phyloP scores from a whole-genome alignment of 92 coral and sea anemone genomes.

The Epizoanthus scotinus region DNA sequence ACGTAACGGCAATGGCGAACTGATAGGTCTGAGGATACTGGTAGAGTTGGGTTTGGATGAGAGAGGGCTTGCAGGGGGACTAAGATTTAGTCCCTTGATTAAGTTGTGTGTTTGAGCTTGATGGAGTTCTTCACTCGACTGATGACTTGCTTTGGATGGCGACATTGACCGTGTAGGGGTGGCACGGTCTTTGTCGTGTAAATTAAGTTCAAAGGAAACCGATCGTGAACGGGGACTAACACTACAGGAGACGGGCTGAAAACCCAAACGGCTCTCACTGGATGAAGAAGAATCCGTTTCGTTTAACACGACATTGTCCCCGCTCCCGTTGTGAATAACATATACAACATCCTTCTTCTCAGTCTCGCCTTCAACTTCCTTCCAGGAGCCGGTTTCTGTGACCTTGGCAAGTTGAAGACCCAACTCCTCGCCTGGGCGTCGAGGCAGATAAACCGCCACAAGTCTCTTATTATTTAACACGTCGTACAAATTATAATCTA shows the following conservation, averaged over 20 bases:
- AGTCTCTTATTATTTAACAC: slow-evolving; percentile 59
- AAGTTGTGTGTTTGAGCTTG: slow-evolving; percentile 45
- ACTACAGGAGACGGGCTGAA: slow-evolving; percentile 11
- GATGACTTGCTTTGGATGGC: background rate
- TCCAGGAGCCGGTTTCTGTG: slow-evolving; percentile 62
- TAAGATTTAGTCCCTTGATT: slow-evolving; percentile 36
- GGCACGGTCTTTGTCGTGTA: background rate
- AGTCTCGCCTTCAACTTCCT: slow-evolving; percentile 19
- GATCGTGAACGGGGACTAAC: slow-evolving; percentile 29
- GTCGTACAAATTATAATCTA: slow-evolving; percentile 34
- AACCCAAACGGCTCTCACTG: slow-evolving; percentile 3
- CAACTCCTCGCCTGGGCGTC: slow-evolving; percentile 66
- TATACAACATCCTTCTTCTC: slow-evolving; percentile 62
- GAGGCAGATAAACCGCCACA: slow-evolving; percentile 44
- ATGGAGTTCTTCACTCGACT: slow-evolving; percentile 31
- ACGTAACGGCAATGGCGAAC: slow-evolving; percentile 42
- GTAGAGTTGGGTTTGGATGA: slow-evolving; percentile 52
- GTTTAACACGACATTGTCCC: slow-evolving; percentile 65
- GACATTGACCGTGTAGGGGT: background rate
- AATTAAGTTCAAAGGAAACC: slow-evolving; percentile 46
- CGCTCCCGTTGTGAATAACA: slow-evolving; percentile 69
- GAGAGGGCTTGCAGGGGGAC: slow-evolving; percentile 34
- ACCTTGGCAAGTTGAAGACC: slow-evolving; percentile 86
- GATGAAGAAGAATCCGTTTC: slow-evolving; percentile 15
- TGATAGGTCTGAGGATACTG: slow-evolving; percentile 13